Conservation (phyloP, 2,113 vertebrate genomes). For the Desmodus rotundus region DNA sequence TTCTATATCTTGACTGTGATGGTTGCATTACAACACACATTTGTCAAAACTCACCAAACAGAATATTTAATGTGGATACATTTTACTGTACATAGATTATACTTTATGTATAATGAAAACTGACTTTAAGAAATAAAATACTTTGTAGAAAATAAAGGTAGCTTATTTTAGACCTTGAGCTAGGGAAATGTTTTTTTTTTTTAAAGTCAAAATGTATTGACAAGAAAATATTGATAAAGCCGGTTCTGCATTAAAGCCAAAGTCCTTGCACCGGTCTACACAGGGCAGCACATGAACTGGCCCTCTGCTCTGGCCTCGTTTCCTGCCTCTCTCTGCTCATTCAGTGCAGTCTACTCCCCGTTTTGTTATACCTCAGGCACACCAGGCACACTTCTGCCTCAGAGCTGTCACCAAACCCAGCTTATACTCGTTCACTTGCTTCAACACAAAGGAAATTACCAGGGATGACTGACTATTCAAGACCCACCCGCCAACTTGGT, state of each 20-base stretch:
- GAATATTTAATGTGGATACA: background rate
- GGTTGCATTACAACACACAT: background rate
- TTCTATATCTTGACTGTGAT: background rate
- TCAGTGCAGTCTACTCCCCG: background rate
- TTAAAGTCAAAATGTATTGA: background rate
- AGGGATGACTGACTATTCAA: background rate
- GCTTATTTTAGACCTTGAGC: background rate
- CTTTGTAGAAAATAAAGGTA: background rate
- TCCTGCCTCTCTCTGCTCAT: background rate
- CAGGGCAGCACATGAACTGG: background rate
- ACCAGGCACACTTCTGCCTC: background rate
- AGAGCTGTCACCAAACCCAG: background rate
- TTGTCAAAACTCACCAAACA: background rate
- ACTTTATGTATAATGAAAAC: background rate
- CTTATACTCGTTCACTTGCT: background rate
- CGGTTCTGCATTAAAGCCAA: background rate
- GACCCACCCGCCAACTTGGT: background rate
- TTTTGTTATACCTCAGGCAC: background rate
- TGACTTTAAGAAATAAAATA: background rate
- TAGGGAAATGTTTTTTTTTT: background rate
- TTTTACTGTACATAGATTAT: background rate
- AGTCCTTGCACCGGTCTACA: background rate
- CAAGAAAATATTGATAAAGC: conserved; percentile 11
- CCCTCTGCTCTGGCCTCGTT: background rate
- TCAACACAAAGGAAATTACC: background rate